Evolutionary conservation across 2,888 invertebrate genomes (phyloP), one percentile per base, ranked within the genome.

Genomic region (Sturmia bella): DNA sequence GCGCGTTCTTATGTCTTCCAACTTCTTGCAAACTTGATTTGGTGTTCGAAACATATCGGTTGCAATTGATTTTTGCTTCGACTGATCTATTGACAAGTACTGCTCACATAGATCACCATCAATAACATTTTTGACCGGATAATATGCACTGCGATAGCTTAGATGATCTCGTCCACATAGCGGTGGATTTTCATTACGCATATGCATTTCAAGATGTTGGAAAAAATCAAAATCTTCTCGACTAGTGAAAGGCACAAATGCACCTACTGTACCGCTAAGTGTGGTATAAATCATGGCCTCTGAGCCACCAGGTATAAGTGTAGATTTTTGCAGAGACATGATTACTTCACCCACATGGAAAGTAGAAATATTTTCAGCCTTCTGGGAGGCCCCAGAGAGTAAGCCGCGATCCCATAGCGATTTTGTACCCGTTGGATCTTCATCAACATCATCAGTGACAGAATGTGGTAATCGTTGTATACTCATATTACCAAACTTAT

Each of bases 51-150:
- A 99, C 87, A 99, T 93, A 91, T 99, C 99, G 54, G 95, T 94
- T 0, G 99, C 96, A 80, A 99, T 98, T 84, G 96, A 95, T 88
- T 98, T 98, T 90, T 99, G 99, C 91, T 99, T 99, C 0, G 93
- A 92, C 0, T 96, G 94, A 86, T 99, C 99, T 88, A 99, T 93
- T 0, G 98, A 97, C 90, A 98, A 98, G 92, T 97, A 99, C 92
- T 99, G 99, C 91, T 99, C 99, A 91, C 99, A 99, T 59, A 99
- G 92, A 91, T 99, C 99, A 3, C 99, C 99, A 90, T 99, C 99
- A 85, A 99, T 96, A 1, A 99, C 98, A 92, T 98, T 98, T 95
- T 98, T 93, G 9, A 89, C 90, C 84, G 99, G 98, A 90, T 97
- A 99, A 91, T 99, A 99, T 88, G 98, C 98, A 80, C 99, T 99